A percentile compares a stretch with the other conserved stretches of the same genome.
phyloP scores from a whole-genome alignment of 2,888 invertebrate species.

The Junonia oenone region DNA sequence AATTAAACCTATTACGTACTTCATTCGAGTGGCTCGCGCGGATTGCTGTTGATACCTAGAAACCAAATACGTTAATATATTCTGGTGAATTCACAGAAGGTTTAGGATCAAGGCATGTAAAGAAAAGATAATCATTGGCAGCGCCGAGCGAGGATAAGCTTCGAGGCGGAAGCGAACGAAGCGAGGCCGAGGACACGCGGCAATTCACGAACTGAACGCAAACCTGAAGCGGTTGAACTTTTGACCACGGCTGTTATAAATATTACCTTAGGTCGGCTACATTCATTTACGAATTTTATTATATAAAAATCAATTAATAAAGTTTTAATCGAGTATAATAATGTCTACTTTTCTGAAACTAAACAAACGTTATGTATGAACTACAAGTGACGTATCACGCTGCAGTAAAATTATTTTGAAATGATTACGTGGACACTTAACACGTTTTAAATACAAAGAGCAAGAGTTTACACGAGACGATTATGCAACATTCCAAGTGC shows the following conservation, averaged over 20 bases:
- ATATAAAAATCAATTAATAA: too few relatives aligned
- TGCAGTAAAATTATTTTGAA: constrained; percentile 46
- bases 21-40: constrained; percentile 74
- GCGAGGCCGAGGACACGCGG: constrained; percentile 73
- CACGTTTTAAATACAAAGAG: constrained; percentile 64
- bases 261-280: not conserved
- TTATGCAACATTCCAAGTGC: constrained; percentile 53
- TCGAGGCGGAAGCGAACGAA: constrained; percentile 66
- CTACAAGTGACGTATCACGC: constrained; percentile 29
- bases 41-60: constrained; percentile 78
- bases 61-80: constrained; percentile 62
- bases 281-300: too few relatives aligned
- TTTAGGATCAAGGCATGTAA: constrained; percentile 67
- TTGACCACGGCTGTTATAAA: constrained; percentile 24
- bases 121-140: constrained; percentile 73
- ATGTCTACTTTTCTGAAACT: not conserved
- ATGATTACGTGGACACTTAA: constrained; percentile 49
- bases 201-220: constrained; percentile 65
- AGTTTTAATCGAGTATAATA: too few relatives aligned
- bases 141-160: constrained; percentile 71
- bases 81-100: constrained; percentile 54
- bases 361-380: constrained; percentile 28
- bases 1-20: constrained; percentile 61
- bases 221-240: constrained; percentile 49
- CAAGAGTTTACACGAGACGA: constrained; percentile 47